These are phyloP conservation scores for Anthrax anthrax DNA, from an alignment of 2,888 invertebrate species.

Conservation along the genomic window DNA sequence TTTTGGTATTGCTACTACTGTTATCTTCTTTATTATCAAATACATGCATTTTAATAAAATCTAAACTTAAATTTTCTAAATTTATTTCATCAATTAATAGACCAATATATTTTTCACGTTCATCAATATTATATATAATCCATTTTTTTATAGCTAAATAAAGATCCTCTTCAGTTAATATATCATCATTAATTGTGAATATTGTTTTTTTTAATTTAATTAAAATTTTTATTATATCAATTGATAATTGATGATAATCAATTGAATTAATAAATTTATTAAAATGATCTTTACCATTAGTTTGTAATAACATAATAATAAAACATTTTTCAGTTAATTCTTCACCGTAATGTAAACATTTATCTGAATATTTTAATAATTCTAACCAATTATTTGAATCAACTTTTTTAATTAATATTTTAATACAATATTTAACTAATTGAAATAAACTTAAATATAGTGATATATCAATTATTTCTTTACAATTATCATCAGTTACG, in stretches of 20 bases:
- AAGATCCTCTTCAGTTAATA: not conserved
- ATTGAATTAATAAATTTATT: not conserved
- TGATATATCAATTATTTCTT: not conserved
- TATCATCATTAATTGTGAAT: not conserved
- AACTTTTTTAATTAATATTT: not conserved
- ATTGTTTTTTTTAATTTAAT: not conserved
- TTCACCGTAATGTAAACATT: not conserved
- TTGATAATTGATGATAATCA: not conserved
- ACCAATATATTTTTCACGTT: not conserved
- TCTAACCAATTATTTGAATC: not conserved
- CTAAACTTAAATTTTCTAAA: not conserved
- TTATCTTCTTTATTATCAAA: no score
- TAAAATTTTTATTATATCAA: not conserved
- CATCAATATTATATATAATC: not conserved
- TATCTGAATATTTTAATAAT: not conserved
- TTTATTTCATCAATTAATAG: not conserved
- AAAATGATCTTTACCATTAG: no score
- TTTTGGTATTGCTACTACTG: no score
- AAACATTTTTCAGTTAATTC: not conserved
- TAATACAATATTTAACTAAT: not conserved
- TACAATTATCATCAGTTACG: not conserved
- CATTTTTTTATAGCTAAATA: not conserved
- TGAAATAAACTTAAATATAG: not conserved
- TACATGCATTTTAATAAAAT: not conserved
- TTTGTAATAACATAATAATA: no score